Evolutionary conservation across 2,888 invertebrate species (phyloP), one percentile per base, ranked within the genome.

Genomic region (Thyatira batis): DNA sequence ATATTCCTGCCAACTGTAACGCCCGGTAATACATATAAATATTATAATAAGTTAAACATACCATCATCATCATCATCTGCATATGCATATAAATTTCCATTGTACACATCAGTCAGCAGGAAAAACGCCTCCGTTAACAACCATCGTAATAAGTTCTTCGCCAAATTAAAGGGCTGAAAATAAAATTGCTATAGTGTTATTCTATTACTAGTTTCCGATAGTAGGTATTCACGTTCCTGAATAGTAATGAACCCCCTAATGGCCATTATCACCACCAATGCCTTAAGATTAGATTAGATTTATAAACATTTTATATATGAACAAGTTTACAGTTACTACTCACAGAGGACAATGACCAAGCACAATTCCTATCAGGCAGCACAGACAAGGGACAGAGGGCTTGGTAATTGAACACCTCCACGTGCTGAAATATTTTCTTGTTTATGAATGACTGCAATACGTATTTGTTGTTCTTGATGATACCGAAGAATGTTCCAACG

Each of bases 401-500:
- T 82, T 98, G 98, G 76, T 96, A 97, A 82, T 98, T 97, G 72
- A 95, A 97, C 49, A 98, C 94, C 27, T 94, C 94, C 0, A 97
- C 94, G 60, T 94, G 93, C 55, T 95, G 94, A 78, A 95, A 98
- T 58, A 97, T 94, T 0, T 93, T 93, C 64, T 94, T 93, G 0
- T 94, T 87, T 1, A 97, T 91, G 92, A 98, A 94, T 0, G 95
- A 93, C 52, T 95, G 93, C 94, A 98, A 94, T 2, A 98, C 94
- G 30, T 95, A 94, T 49, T 73, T 73, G 49, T 78, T 69, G 21
- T 56, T 28, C 65, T 96, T 95, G 23, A 96, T 90, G 59, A 95
- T 95, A 0, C 98, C 98, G 80, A 98, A 97, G 88, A 98, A 98
- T 67, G 93, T 92, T 0, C 98, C 98, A 0, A 95, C 95, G 50